Base-by-base conservation (phyloP, 1,140 invertebrate species). In the Drosophila simulans region DNA sequence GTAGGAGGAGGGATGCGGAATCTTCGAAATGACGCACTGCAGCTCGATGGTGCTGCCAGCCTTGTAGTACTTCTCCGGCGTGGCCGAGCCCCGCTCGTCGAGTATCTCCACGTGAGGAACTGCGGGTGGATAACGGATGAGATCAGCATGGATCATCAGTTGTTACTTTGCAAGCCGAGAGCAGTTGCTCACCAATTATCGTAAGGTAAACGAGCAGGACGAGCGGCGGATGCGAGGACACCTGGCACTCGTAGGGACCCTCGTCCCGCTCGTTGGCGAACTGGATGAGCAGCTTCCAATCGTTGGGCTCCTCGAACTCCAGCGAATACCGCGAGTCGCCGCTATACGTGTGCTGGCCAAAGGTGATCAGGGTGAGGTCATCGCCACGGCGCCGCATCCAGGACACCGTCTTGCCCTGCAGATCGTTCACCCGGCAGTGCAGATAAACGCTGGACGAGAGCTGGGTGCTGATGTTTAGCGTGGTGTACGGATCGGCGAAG, bases 41-140 rank as follows among this genome's bases (percentile, higher is more conserved):
- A 97, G 93, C 91, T 97, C 96, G 88, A 97, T 97, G 69, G 96
- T 97, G 79, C 96, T 97, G 46, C 96, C 96, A 64, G 96, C 95
- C 92, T 97, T 97, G 94, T 97, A 97, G 92, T 96, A 96, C 93
- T 97, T 97, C 92, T 97, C 96, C 64, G 95, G 94, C 4, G 96
- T 95, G n/a, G 95, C 94, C 31, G 94, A 94, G 25, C 95, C 96
- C 72, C 96, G 94, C 78, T 97, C 96, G 83, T 97, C 97, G 20
- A 97, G 94, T 80, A 97, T 97, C 92, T 96, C 96, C 72, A 97
- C 95, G 91, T 95, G 95, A 84, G 97, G 96, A 80, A 97, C 96
- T 97, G 94, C 7, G 5, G 5, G 1, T 7, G n/a, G 13, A 42
- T 3, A 0, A 43, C 2, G 15, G 2, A 8, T 3, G 8, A 5